Base-by-base conservation (phyloP, 2,888 invertebrate genomes). In the Athalia rosae region DNA sequence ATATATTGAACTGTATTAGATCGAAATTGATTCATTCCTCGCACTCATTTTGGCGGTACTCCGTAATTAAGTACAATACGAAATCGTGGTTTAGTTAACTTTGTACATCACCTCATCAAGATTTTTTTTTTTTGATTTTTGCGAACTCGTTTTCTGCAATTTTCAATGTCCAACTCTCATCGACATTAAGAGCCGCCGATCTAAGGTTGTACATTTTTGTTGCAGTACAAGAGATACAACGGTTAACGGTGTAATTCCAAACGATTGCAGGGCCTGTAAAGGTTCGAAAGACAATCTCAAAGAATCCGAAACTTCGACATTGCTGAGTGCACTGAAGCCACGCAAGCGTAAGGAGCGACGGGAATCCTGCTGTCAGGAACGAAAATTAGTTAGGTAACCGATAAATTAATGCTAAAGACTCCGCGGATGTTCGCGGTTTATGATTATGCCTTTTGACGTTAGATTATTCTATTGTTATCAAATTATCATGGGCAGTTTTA, bases 301-400 rank as follows among this genome's bases (percentile, higher is more conserved):
- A 87, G 91, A 91, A 79, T 82, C 84, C 45, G 92, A 92, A 90
- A 91, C 91, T 82, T 91, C 92, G 81, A 91, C 92, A 76, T 91
- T 92, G 89, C 91, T 92, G 87, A 92, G 92, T 90, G 90, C 92
- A 84, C 91, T 92, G 89, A 88, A 89, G 87, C 92, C 92, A 82
- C 91, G 93, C 84, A 93, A 93, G 89, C 91, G 93, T 67, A 93
- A 93, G 86, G 93, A 93, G 90, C 91, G 92, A 77, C 91, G 92
- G n/a, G 92, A 93, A 85, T 92, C 92, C 78, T 92, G 92, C 79
- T 87, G 87, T 64, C 88, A 89, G 79, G 90, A 90, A 80, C 84
- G 88, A 56, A 89, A 89, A 79, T 83, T 89, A 41, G 88, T 89
- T 81, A 88, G 89, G 89, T 89, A 81, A 71, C 76, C 66, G 50